Evolutionary conservation across 2,888 invertebrate species (phyloP), one percentile per base, ranked within the genome.

Genomic region (Brachyptera risi): DNA sequence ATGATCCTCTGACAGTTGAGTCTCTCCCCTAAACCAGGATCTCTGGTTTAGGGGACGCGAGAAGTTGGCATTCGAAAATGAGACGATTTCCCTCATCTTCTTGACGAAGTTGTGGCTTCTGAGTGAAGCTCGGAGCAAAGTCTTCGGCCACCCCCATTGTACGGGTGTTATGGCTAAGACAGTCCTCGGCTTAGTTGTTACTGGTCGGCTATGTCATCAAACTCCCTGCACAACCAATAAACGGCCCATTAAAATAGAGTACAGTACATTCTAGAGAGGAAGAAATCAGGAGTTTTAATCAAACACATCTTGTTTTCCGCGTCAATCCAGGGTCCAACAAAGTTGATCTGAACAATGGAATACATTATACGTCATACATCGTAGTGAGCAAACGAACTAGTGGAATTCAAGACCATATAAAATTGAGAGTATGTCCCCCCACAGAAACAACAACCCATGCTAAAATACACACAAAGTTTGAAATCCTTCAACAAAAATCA

Each of bases 71-170:
- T 77, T 95, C 95, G 80, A 96, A 95, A 71, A 96, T 86, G 74
- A 96, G 85, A 73, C 92, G 88, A 80, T 95, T 95, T 71, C 95
- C 95, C 75, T 95, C 95, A 76, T 95, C 95, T 76, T 96, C 96
- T 78, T 97, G 96, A 69, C 95, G 85, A 71, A 97, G 85, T 78
- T 93, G 92, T 68, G 96, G 96, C 87, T 96, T 96, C 82, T 96
- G 94, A 70, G 94, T 93, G 83, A 97, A 96, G 85, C 95, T 96
- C 78, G 96, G 96, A 80, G 96, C 95, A 82, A 94, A 90, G 80
- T 95, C 94, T 79, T 95, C 95, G 75, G 88, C 84, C 79, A 88
- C 87, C 83, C 90, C 90, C 89, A 90, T 90, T 71, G 51, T 61
- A 57, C n/a, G n/a, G 13, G 31, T 61, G 60, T 60, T 60, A 61